Evolutionary conservation across 1,140 invertebrate genomes (phyloP).

Genomic region (Nephotettix cincticeps): DNA sequence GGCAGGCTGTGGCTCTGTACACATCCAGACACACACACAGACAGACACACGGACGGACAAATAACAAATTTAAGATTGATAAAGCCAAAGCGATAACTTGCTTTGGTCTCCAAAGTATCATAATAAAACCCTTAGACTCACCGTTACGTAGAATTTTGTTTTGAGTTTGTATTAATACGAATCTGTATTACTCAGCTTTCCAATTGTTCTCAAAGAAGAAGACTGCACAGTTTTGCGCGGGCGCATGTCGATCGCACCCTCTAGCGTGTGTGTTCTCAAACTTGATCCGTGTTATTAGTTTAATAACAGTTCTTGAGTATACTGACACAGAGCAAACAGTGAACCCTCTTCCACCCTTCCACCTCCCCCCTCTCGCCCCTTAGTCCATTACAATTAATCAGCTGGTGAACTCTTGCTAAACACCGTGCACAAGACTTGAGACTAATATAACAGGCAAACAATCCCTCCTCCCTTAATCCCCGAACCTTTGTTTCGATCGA

Average conservation of each 20-base stretch:
- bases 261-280: not conserved
- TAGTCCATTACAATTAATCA: not conserved
- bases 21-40: too few species aligned
- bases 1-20: too few species aligned
- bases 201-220: too few species aligned
- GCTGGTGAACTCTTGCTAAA: slow-evolving; percentile 3
- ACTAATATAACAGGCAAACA: not conserved
- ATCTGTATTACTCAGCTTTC: too few species aligned
- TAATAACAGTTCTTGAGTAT: slow-evolving; percentile 10
- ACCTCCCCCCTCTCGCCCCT: not conserved
- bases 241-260: not conserved
- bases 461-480: not conserved
- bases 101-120: too few species aligned
- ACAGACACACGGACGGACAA: too few species aligned
- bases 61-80: too few species aligned
- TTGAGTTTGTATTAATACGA: too few species aligned
- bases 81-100: too few species aligned
- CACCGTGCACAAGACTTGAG: not conserved
- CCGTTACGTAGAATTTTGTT: too few species aligned
- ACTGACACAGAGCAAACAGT: not conserved
- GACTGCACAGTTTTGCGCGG: too few species aligned
- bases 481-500: not conserved
- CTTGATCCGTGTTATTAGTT: slow-evolving; percentile 12
- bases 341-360: not conserved
- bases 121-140: too few species aligned